Percentiles rank a stretch among this genome's conserved stretches.
phyloP scores from a whole-genome alignment of 2,797 vertebrate species.

The Tiaroga cobitis region DNA sequence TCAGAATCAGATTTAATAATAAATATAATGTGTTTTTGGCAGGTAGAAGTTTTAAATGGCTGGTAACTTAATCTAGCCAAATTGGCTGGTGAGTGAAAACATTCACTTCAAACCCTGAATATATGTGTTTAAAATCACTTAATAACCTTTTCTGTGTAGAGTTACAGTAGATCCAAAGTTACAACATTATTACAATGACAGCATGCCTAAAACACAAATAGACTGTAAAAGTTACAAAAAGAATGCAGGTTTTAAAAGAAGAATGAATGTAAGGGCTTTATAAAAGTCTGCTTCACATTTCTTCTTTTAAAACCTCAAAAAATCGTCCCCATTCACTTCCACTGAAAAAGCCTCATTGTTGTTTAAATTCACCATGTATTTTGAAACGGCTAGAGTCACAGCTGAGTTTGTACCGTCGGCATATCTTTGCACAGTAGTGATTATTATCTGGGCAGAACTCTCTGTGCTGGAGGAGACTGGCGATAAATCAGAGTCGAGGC shows the following conservation, averaged over 20 bases:
- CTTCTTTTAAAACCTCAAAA: neutral
- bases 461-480: constrained; percentile 41
- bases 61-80: no score
- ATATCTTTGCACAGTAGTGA: constrained; percentile 46
- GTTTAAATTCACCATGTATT: constrained; percentile 13
- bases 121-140: neutral
- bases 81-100: neutral
- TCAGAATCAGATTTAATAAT: no score
- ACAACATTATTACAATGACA: neutral
- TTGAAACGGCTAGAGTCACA: constrained; percentile 1
- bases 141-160: neutral
- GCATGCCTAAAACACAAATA: neutral
- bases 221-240: neutral
- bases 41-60: no score
- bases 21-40: no score
- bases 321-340: neutral
- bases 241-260: neutral
- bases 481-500: constrained; percentile 53
- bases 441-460: constrained; percentile 51
- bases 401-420: constrained; percentile 38
- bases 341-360: neutral
- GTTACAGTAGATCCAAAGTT: neutral
- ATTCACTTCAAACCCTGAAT: neutral
- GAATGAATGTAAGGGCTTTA: neutral
- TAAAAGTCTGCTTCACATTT: neutral